These are phyloP conservation scores for Ephydatia muelleri DNA, from an alignment of 37 sponge, comb jelly and placozoan genomes.

Conservation along the genomic window DNA sequence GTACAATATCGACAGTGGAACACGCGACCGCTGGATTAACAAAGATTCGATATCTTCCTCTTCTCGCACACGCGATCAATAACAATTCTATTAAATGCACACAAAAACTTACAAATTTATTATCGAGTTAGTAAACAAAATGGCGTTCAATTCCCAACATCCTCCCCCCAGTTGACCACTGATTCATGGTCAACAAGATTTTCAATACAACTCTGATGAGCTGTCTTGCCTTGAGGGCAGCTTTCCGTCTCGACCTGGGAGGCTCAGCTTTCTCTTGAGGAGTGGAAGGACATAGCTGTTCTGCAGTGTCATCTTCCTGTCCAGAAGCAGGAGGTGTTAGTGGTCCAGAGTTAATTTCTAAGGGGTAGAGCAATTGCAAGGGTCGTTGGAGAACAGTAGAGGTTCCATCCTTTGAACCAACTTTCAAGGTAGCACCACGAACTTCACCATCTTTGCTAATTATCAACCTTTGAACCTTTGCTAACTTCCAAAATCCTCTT, in stretches of 20 bases:
- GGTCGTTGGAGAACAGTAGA: conserved; percentile 31
- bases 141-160: no score
- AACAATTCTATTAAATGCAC: no score
- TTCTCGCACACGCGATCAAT: no score
- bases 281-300: not conserved
- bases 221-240: conserved; percentile 1
- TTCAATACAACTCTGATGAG: not conserved
- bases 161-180: no score
- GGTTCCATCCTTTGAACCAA: not conserved
- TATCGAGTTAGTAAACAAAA: no score
- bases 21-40: no score
- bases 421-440: conserved; percentile 35
- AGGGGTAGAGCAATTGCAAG: conserved; percentile 27
- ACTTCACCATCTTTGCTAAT: conserved; percentile 23
- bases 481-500: conserved; percentile 44
- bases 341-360: conserved; percentile 24
- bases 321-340: no score
- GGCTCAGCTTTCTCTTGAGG: not conserved
- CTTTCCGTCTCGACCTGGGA: not conserved
- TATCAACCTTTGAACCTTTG: conserved; percentile 7
- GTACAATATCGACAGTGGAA: no score
- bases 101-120: no score
- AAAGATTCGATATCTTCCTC: no score
- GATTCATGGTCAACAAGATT: not conserved
- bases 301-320: not conserved